Evolutionary conservation across 37 sponge, comb jelly and placozoan genomes (phyloP), one percentile per base, ranked within the genome.

Genomic region (Cladorhizidae sp.): DNA sequence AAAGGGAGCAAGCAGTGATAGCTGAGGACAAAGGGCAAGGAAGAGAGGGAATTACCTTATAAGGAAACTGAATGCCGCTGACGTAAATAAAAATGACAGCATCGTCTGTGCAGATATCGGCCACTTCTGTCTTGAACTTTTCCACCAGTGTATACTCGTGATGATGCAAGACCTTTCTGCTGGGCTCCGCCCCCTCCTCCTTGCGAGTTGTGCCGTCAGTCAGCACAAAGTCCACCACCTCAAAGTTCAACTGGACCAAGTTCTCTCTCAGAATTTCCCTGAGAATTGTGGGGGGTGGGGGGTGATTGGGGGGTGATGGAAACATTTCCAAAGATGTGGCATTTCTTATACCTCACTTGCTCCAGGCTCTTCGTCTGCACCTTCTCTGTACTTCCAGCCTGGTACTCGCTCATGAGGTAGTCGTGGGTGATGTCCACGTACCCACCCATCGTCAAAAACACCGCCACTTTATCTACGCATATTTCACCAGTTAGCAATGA

Each of bases 21-120:
- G 49, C 9, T 12, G 49, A 45, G 49, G n/a, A n/a, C 49, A 45
- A 9, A 45, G 49, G 35, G 32, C 11, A 65, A 31, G 2, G 61
- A 59, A 18, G 18, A 12, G 61, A 45, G 12, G 17, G 5, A 59
- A 43, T 25, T 20, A 82, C 74, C 64, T 74, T 72, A 15, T 37
- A 62, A 14, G 83, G 83, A 64, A 82, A 82, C 65, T 82, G 83
- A 22, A 72, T 40, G n/a, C 72, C 79, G 28, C 49, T 31, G 38
- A 85, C 57, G 39, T 63, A 71, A 25, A 85, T 70, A 72, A 85
- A 78, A 9, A 85, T 62, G 57, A 78, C 70, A 15, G 79, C 73
- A 14, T 72, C 64, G 22, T 70, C 57, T 0, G 28, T 40, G 28
- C 85, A 85, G 3, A 49, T 57, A 14, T 14, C 15, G 22, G 26